Evolutionary conservation across 2,888 invertebrate species (phyloP), one percentile per base, ranked within the genome.

Genomic region (Schrankia costaestrigalis): DNA sequence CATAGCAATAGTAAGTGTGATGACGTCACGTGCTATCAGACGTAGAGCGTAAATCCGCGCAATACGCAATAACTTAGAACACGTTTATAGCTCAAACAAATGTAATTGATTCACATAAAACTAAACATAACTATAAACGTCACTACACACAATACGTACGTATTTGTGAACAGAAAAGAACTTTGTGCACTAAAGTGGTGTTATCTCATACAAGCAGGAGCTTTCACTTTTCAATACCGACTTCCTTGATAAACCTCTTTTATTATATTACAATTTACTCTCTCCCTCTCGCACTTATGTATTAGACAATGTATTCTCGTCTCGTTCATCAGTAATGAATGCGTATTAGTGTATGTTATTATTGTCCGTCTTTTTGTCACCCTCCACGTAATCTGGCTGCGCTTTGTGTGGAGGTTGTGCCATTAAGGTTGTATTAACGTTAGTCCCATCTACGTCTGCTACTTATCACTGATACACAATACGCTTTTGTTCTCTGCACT

Each of bases 301-400:
- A 2, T 12, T 27, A 52, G 9, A 15, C 10, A 11, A 23, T 24
- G 22, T 63, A 55, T 42, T 53, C 15, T 36, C 55, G 41, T 12
- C n/a, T 8, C 46, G 30, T 51, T 56, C 58, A 53, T 57, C 60
- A 52, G 52, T 59, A 64, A 70, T 66, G 57, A 69, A 68, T 63
- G 60, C 52, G 62, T 52, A 56, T 65, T 65, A 67, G 55, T 62
- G 57, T 63, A 56, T 63, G 59, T 62, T 54, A 56, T 62, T 64
- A 67, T 65, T 62, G 65, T 54, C 45, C 54, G 51, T 50, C 56
- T 59, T 63, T 55, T 57, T 59, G 59, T 46, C 47, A 30, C 30
- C 51, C 54, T 42, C 47, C 46, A 38, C 38, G 46, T 55, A 50
- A 46, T 49, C 55, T 9, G 49, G 43, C 51, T 48, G 54, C 48